Evolutionary conservation across 1,140 invertebrate genomes (phyloP).

Genomic region (Drosophila neocordata): DNA sequence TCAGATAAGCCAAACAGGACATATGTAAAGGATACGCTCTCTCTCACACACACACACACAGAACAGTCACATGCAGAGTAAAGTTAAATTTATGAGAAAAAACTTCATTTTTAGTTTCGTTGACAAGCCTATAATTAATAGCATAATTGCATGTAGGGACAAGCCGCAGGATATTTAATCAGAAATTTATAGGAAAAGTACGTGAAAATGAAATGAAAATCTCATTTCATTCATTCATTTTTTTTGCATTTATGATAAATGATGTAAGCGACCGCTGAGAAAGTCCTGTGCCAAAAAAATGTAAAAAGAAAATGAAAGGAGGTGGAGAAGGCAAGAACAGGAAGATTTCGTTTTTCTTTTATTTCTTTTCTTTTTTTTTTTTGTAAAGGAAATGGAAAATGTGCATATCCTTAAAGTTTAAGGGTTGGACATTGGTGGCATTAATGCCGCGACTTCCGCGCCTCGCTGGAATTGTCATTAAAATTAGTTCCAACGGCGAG

Average conservation of each 20-base stretch:
- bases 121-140: slow-evolving; percentile 63
- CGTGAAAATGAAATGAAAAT: slow-evolving; percentile 44
- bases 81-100: slow-evolving; percentile 11
- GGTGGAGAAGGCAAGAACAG: too few species aligned
- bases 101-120: background rate
- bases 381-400: slow-evolving; percentile 42
- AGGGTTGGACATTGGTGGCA: slow-evolving; percentile 33
- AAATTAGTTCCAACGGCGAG: slow-evolving; percentile 69
- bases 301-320: slow-evolving; percentile 3
- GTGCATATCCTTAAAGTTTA: slow-evolving; percentile 39
- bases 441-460: slow-evolving; percentile 49
- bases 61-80: background rate
- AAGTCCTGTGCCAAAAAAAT: slow-evolving; percentile 36
- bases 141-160: slow-evolving; percentile 35
- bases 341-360: background rate
- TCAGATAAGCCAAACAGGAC: slow-evolving; percentile 58
- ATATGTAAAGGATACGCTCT: background rate
- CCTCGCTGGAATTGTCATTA: slow-evolving; percentile 75
- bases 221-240: background rate
- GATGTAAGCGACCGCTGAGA: slow-evolving; percentile 37
- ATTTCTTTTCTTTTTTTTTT: background rate
- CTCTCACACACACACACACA: background rate
- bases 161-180: slow-evolving; percentile 25
- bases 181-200: slow-evolving; percentile 47
- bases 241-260: slow-evolving; percentile 55